Evolutionary conservation across 2,113 vertebrate genomes (phyloP), one percentile per base, ranked within the genome.

Genomic region (Amphiprion percula): DNA sequence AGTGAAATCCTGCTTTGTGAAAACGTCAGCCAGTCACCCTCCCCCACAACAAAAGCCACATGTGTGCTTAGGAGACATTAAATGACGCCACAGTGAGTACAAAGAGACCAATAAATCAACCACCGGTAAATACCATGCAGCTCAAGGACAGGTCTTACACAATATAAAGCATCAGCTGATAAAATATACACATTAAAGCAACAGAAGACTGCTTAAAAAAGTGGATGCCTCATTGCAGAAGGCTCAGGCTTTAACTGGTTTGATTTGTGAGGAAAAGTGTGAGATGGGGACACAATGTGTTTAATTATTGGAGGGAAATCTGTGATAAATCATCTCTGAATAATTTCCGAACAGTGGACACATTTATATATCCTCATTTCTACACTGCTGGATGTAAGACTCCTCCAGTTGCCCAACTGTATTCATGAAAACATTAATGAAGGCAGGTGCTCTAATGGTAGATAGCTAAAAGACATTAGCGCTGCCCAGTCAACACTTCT

Each of bases 81-180:
- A 61, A 65, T 41, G n/a, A 81, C 11, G 39, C 49, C 54, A 37
- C 33, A 37, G 33, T 37, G 33, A 37, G 33, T 10, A 37, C 33
- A 37, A 37, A 37, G 33, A 60, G 10, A 33, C 16, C 55, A 21
- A 44, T 19, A 24, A 62, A 46, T 85, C 69, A 74, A 10, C 49
- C 21, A 17, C 50, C 16, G 2, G 30, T 37, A 47, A 67, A 70
- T 26, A n/a, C 52, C 19, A 26, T 46, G 24, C 17, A 72, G 49
- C 16, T 54, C 10, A 66, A 68, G 11, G 39, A 30, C 44, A 52
- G 23, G 15, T 73, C 23, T 4, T 15, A n/a, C 72, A 62, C n/a
- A 61, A 19, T 23, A 12, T 21, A 44, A 53, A 15, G 15, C 0
- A 71, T 53, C 33, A 67, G 23, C 21, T 41, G 39, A 59, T 46